A percentile compares a stretch with the other conserved stretches of the same genome.
Evolutionary conservation across 2,113 vertebrate genomes (phyloP).

Genomic region (Toxotes jaculatrix): DNA sequence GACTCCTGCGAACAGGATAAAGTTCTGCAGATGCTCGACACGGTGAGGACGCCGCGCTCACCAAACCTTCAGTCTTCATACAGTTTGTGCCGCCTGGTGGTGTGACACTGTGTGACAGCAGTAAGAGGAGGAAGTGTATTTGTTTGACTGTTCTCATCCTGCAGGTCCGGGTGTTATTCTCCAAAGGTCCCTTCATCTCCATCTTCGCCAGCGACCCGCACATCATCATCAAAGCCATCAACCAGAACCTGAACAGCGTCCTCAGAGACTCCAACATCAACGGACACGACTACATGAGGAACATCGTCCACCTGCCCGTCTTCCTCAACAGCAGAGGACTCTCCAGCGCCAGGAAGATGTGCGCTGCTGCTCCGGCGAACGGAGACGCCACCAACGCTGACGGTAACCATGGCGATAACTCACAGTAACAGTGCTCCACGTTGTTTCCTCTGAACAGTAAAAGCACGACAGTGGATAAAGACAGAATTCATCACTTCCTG

Average conservation of each 20-base stretch:
- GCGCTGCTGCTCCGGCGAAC: slow-evolving; percentile 85
- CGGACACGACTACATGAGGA: slow-evolving; percentile 98
- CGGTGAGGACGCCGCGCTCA: slow-evolving; percentile 81
- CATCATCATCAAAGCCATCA: slow-evolving; percentile 99
- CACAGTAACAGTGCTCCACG: too few relatives aligned
- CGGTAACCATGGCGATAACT: slow-evolving; percentile 24
- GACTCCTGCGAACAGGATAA: slow-evolving; percentile 99
- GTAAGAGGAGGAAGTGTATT: too few relatives aligned
- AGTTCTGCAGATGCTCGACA: slow-evolving; percentile 98
- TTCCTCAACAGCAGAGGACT: slow-evolving; percentile 96
- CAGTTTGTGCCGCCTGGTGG: too few relatives aligned
- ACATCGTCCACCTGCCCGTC: slow-evolving; percentile 95
- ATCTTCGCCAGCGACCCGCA: slow-evolving; percentile 98
- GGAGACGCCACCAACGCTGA: slow-evolving; percentile 88
- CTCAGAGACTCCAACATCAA: slow-evolving; percentile 98
- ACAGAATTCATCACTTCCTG: too few relatives aligned
- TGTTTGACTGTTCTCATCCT: neutral
- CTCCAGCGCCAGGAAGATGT: slow-evolving; percentile 89
- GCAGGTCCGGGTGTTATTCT: slow-evolving; percentile 95
- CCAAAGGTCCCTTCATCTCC: slow-evolving; percentile 97
- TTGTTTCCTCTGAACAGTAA: too few relatives aligned
- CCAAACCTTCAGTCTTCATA: too few relatives aligned
- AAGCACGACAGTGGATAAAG: too few relatives aligned
- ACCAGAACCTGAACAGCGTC: slow-evolving; percentile 97
- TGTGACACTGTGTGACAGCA: too few relatives aligned